Evolutionary conservation across 1,140 invertebrate genomes (phyloP).

Genomic region (Thaumetopoea pityocampa): DNA sequence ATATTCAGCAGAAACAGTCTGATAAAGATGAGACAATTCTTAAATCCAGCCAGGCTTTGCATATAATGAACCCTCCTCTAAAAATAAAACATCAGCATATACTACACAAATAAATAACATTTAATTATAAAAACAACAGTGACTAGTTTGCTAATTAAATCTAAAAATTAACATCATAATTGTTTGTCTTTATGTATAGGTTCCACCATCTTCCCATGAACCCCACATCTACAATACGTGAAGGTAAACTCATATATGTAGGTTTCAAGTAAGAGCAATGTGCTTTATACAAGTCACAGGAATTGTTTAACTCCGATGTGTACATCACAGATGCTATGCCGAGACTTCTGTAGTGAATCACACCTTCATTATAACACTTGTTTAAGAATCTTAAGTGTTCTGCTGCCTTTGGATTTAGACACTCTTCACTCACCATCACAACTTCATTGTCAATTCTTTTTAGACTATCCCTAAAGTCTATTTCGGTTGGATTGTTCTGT

Average conservation of each 20-base stretch:
- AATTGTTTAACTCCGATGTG: slow-evolving; percentile 80
- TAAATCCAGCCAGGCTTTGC: too few relatives aligned
- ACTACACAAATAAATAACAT: too few relatives aligned
- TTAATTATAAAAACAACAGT: too few relatives aligned
- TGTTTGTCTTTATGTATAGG: slow-evolving; percentile 81
- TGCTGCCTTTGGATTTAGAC: slow-evolving; percentile 81
- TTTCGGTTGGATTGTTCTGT: slow-evolving; percentile 81
- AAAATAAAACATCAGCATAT: too few relatives aligned
- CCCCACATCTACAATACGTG: slow-evolving; percentile 86
- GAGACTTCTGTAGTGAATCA: slow-evolving; percentile 80
- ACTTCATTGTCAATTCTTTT: slow-evolving; percentile 79
- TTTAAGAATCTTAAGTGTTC: slow-evolving; percentile 80
- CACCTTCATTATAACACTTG: slow-evolving; percentile 80
- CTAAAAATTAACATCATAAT: slow-evolving; percentile 85
- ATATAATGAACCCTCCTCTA: too few relatives aligned
- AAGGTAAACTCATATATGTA: slow-evolving; percentile 76
- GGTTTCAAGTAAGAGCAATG: slow-evolving; percentile 84
- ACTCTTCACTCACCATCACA: slow-evolving; percentile 78
- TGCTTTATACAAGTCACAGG: slow-evolving; percentile 82
- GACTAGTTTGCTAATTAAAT: too few relatives aligned
- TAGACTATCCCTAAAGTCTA: slow-evolving; percentile 78
- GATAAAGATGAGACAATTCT: too few relatives aligned
- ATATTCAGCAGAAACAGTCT: too few relatives aligned
- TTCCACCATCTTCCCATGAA: slow-evolving; percentile 86
- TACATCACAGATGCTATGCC: slow-evolving; percentile 86